phyloP scores from a whole-genome alignment of 2,113 vertebrate species.

The Oreochromis tanganicae region DNA sequence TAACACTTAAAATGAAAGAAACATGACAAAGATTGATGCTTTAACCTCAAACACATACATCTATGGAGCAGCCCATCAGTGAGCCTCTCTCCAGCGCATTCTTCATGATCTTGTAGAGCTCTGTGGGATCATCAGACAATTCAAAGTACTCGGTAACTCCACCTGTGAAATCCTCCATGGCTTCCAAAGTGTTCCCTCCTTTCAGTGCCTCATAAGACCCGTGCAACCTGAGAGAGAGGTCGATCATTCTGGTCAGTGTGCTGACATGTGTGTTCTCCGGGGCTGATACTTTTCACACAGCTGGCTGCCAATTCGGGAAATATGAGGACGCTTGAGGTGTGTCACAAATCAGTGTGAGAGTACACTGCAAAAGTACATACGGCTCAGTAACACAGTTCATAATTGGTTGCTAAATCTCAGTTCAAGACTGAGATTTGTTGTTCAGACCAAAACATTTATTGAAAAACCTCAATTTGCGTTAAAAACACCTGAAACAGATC shows the following conservation, averaged over 20 bases:
- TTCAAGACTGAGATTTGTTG: neutral
- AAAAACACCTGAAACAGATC: neutral
- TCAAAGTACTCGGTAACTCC: conserved; percentile 96
- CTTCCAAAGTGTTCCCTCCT: conserved; percentile 94
- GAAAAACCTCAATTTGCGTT: neutral
- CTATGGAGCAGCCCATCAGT: conserved; percentile 96
- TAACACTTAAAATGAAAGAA: neutral
- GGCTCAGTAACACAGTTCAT: neutral
- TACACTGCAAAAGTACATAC: neutral
- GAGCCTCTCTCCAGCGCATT: conserved; percentile 92
- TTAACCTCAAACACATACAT: conserved; percentile 74
- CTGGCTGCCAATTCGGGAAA: neutral
- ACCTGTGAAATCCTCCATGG: conserved; percentile 98
- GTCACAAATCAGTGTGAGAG: neutral
- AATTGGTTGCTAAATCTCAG: neutral
- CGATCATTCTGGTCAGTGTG: neutral
- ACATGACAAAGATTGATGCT: neutral
- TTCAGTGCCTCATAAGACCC: conserved; percentile 95
- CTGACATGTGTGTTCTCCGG: neutral
- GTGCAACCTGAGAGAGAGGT: conserved; percentile 79
- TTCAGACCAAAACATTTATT: neutral
- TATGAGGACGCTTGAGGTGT: neutral
- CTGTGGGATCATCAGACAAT: conserved; percentile 83
- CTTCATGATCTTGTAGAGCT: conserved; percentile 89
- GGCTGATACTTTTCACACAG: neutral